phyloP scores from a whole-genome alignment of 2,888 invertebrate genomes.

The Machimus rusticus region DNA sequence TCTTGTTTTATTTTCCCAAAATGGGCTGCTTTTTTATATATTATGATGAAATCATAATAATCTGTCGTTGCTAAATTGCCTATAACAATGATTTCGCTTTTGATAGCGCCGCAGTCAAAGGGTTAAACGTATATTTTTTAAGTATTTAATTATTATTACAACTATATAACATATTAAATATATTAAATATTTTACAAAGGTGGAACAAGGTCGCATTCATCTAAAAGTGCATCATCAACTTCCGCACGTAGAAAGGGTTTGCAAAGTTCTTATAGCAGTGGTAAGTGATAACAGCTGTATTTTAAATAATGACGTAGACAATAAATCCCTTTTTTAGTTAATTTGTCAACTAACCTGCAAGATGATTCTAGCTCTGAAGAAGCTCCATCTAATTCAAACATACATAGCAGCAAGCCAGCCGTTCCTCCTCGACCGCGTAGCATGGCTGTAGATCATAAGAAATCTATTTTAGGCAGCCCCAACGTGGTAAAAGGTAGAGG shows the following conservation, averaged over 20 bases:
- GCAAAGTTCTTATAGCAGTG: conserved; percentile 73
- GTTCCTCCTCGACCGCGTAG: conserved; percentile 73
- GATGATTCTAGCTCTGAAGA: conserved; percentile 87
- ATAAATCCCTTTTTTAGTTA: conserved; percentile 64
- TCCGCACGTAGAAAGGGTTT: conserved; percentile 67
- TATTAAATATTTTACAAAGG: conserved; percentile 47
- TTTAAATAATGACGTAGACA: background rate
- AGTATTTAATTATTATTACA: background rate
- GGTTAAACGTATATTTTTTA: background rate
- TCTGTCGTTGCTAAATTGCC: too few species aligned
- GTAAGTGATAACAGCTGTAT: conserved; percentile 59
- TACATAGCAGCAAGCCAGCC: conserved; percentile 65
- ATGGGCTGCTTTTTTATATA: too few species aligned
- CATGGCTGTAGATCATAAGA: conserved; percentile 69
- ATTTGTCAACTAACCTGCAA: conserved; percentile 73
- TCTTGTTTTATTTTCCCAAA: too few species aligned
- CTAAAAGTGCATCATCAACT: conserved; percentile 57
- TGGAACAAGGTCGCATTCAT: conserved; percentile 46
- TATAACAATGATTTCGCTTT: too few species aligned
- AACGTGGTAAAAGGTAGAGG: conserved; percentile 54
- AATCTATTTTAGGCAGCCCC: conserved; percentile 54
- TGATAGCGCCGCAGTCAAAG: background rate
- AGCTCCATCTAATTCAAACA: conserved; percentile 59
- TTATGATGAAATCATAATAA: too few species aligned
- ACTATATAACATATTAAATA: background rate